These are phyloP conservation scores for Anthonomus grandis DNA, from an alignment of 1,140 invertebrate species.

Conservation along the genomic window DNA sequence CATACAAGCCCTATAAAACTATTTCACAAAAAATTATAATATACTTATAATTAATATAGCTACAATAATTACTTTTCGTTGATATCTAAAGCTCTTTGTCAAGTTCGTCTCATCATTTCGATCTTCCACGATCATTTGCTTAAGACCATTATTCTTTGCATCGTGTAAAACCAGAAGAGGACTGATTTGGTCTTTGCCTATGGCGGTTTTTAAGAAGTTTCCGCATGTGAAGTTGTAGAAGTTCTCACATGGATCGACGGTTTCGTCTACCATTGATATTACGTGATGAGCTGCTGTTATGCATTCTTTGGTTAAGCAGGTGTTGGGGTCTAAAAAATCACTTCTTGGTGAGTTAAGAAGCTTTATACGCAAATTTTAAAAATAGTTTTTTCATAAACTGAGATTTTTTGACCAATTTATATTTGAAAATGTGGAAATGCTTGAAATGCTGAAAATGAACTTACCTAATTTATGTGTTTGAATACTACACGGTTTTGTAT, in stretches of 20 bases:
- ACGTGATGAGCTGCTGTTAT: constrained; percentile 52
- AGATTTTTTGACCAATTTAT: too few relatives aligned
- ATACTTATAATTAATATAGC: neutral
- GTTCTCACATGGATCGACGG: constrained; percentile 71
- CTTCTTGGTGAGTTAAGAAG: too few relatives aligned
- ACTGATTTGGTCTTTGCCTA: constrained; percentile 4
- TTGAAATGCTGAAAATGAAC: too few relatives aligned
- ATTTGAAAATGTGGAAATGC: too few relatives aligned
- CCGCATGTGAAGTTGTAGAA: constrained; percentile 75
- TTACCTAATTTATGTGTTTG: too few relatives aligned
- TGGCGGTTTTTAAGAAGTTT: constrained; percentile 47
- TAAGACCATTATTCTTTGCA: constrained; percentile 12
- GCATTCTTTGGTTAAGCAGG: constrained; percentile 25
- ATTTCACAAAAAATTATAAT: neutral
- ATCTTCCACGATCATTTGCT: constrained; percentile 24
- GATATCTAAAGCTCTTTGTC: constrained; percentile 48
- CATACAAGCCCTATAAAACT: constrained; percentile 78
- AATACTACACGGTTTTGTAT: too few relatives aligned
- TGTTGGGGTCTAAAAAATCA: too few relatives aligned
- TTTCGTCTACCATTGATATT: constrained; percentile 54
- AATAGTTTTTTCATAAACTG: too few relatives aligned
- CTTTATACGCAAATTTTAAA: too few relatives aligned
- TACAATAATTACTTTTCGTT: constrained; percentile 51
- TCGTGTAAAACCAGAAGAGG: constrained; percentile 14
- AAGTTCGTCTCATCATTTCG: neutral